Evolutionary conservation across 2,888 invertebrate species (phyloP), one percentile per base, ranked within the genome.

Genomic region (Helicoverpa assulta): DNA sequence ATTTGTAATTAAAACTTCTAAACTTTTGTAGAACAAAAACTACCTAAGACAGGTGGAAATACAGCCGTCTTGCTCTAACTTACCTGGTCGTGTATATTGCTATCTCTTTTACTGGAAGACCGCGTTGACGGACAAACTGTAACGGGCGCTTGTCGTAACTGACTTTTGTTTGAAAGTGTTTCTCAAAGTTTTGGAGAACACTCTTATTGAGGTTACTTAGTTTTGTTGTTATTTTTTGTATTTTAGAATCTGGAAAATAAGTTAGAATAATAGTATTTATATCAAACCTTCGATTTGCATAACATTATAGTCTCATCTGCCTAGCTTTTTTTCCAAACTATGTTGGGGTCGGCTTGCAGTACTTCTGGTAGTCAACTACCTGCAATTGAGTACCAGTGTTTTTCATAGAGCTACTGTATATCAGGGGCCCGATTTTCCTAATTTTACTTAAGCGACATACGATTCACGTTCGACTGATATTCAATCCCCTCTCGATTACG

Each of bases 111-210:
- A 87, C 86, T 93, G 92, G 93, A 93, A 92, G 91, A 90, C 88
- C 76, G 84, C 81, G 85, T 87, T 90, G 90, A 88, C 90, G 92
- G 90, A 87, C 90, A 92, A 92, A 93, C 86, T 94, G 92, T 95
- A 95, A 95, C 95, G 94, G 94, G 92, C 88, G 86, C 88, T 91
- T 92, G 92, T 92, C 88, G 93, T 94, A 95, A 95, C 94, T 93
- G 94, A 94, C 94, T 94, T 94, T 93, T 92, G 89, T 89, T 86
- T 67, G 67, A 14, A 80, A 78, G 84, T 61, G 91, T 75, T 62
- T 83, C 84, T 92, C 90, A 94, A 94, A 91, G 75, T 90, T 86
- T 81, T 19, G 18, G 26, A 19, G 43, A 52, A 70, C 77, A 70
- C 43, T 72, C 1, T 21, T 21, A 2, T 12, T 66, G 59, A 70